Evolutionary conservation across 2,113 vertebrate species (phyloP), one percentile per base, ranked within the genome.

Genomic region (Plestiodon gilberti): DNA sequence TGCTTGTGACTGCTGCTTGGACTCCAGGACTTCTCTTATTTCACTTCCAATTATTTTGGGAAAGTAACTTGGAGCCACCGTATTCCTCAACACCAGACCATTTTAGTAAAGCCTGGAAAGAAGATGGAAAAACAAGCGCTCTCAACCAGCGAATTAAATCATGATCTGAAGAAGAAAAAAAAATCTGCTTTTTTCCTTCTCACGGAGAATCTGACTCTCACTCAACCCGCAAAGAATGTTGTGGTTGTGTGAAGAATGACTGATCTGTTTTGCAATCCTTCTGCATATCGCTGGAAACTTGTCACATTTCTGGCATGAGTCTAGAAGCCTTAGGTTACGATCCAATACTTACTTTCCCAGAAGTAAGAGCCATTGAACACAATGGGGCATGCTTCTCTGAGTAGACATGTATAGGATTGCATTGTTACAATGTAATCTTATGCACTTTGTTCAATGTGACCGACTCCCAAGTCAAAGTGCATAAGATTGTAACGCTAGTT

Each of bases 131-230:
- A 69, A 69, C 33, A 69, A 78, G 33, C 52, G 69, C 14, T 33
- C 7, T 25, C 86, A 82, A 79, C 74, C 70, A 93, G 55, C 1
- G 90, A 93, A 94, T 70, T 89, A 17, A 90, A 90, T 38, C 57
- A 85, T 59, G 2, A 67, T 65, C 28, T 87, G 89, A 6, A 78
- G 17, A 90, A 90, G 88, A 90, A 79, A 43, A 79, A 43, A 48
- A 91, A 61, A 65, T 70, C 81, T 90, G 92, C 93, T 87, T 83
- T 52, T 90, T 91, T 90, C 67, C 71, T 82, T 59, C 81, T 89
- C 86, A 87, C 79, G 88, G 92, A 76, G 77, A 83, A 33, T 40
- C 25, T 90, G 74, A 93, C 81, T 83, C 25, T 35, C 81, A 84
- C 86, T 57, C 62, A 93, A 43, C 3, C 2, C 1, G 77, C 35